phyloP scores from a whole-genome alignment of 1,140 invertebrate species.

The Whitmania pigra region DNA sequence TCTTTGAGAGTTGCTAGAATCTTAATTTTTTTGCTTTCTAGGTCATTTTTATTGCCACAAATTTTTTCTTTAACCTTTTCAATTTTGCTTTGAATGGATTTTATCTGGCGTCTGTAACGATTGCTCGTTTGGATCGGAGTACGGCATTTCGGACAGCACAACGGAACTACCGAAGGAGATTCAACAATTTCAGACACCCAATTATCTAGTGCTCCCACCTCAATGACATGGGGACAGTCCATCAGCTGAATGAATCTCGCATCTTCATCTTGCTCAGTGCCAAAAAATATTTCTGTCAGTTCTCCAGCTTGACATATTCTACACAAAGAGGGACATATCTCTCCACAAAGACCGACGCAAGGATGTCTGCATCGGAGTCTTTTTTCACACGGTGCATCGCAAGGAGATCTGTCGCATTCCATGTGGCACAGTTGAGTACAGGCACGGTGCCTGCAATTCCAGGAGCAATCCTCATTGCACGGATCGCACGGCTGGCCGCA shows the following conservation, averaged over 20 bases:
- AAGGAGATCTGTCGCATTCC: constrained; percentile 47
- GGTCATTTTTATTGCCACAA: constrained; percentile 10
- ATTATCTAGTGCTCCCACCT: constrained; percentile 47
- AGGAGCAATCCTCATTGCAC: constrained; percentile 46
- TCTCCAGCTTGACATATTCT: constrained; percentile 41
- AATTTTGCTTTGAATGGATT: constrained; percentile 46
- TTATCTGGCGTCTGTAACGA: constrained; percentile 51
- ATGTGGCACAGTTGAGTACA: constrained; percentile 51
- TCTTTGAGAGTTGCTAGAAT: too few species aligned
- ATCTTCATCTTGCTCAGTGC: constrained; percentile 38
- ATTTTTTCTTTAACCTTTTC: constrained; percentile 45
- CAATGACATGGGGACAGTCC: constrained; percentile 54
- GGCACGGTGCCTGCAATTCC: constrained; percentile 45
- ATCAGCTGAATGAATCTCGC: constrained; percentile 47
- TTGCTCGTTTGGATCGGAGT: constrained; percentile 50
- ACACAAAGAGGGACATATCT: constrained; percentile 47
- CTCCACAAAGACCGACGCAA: constrained; percentile 53
- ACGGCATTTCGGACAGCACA: constrained; percentile 52
- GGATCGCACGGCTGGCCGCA: constrained; percentile 52
- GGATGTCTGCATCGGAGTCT: constrained; percentile 48
- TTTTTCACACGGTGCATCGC: constrained; percentile 37
- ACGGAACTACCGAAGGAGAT: constrained; percentile 45
- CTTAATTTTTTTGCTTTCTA: not conserved
- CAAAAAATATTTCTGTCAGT: constrained; percentile 49
- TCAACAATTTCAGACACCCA: constrained; percentile 41